phyloP scores from a whole-genome alignment of 2,797 vertebrate species.

The Sebastes steindachneri region DNA sequence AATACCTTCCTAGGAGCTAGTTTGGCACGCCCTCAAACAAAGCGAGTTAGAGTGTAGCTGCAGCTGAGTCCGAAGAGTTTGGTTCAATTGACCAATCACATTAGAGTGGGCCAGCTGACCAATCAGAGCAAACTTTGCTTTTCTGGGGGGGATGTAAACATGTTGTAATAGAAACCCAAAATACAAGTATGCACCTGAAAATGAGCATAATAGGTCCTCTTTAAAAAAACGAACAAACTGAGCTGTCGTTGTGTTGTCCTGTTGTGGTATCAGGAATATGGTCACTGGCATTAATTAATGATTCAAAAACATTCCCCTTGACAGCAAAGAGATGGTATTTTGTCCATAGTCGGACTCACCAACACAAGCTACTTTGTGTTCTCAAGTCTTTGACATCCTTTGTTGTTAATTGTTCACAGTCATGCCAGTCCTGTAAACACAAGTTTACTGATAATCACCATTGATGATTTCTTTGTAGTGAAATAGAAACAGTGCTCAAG shows the following conservation, averaged over 20 bases:
- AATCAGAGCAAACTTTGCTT: no score
- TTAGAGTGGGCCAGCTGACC: no score
- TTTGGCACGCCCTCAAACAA: no score
- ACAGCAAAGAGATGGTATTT: not conserved
- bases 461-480: not conserved
- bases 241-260: not conserved
- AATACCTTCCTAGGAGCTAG: no score
- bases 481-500: not conserved
- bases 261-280: not conserved
- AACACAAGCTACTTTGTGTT: not conserved
- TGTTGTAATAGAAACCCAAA: no score
- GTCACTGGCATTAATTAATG: not conserved
- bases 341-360: not conserved
- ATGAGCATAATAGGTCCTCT: no score
- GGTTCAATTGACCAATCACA: no score
- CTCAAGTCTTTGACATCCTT: not conserved
- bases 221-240: not conserved
- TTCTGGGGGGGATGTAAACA: no score
- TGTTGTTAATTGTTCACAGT: constrained; percentile 1
- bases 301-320: not conserved
- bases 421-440: constrained; percentile 11
- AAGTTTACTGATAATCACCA: not conserved
- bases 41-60: no score
- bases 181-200: no score
- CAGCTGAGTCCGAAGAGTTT: no score